Base-by-base conservation (phyloP, 2,888 invertebrate genomes). In the Melanchra persicariae region DNA sequence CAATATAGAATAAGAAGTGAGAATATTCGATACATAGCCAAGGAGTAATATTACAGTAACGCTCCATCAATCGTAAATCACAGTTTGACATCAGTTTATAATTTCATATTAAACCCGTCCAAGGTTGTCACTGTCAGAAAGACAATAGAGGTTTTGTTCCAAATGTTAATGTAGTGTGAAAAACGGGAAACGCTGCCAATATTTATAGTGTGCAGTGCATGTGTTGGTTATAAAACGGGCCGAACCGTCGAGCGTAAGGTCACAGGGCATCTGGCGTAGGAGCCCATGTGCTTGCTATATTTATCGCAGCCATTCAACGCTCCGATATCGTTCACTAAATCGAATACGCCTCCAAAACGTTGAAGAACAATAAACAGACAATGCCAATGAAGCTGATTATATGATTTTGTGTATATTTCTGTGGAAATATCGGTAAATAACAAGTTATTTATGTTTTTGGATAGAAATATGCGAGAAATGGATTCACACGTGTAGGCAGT, bases 211-310 rank as follows among this genome's bases (percentile, higher is more conserved):
- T 81, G 79, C 79, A 77, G 87, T 89, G 86, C 86, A 88, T 90
- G 89, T 90, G 77, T 64, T 49, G 55, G 79, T 54, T 91, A 87
- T 90, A 90, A 90, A 93, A 87, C 87, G 87, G 85, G 85, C 88
- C 79, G 85, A 37, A 47, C 77, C 49, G 77, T 9, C 54, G 60
- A 87, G 86, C 87, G 91, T 94, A 93, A 94, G 94, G 94, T 95
- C 94, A 91, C 93, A 93, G 94, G 95, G 95, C 95, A 95, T 95
- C 95, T 95, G 95, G 95, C 91, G 88, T 85, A 60, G 83, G 84
- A 87, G 83, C 89, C 90, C 93, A 93, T 93, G 92, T 94, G 94
- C 87, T 90, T 83, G 92, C 92, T 94, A 93, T 95, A 95, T 94
- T 94, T 95, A 95, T 94, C 94, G 85, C 77, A 66, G 78, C 91